Base-by-base conservation (phyloP, 92 coral and sea anemone genomes). In the Epizoanthus ramosus region DNA sequence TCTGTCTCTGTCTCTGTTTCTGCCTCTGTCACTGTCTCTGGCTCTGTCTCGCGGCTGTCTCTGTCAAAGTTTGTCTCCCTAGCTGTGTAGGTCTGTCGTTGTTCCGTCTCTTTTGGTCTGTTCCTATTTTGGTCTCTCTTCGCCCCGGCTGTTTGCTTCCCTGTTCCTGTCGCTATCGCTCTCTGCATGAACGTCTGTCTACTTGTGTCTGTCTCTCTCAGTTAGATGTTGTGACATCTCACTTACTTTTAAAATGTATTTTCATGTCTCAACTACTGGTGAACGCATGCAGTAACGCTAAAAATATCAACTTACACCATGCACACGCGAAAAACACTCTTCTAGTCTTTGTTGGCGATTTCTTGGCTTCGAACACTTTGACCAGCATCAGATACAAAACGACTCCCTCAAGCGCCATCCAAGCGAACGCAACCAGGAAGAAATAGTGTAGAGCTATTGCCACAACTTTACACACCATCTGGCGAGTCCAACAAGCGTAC, bases 381-480 rank as follows among this genome's bases (percentile, higher is more conserved):
- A 96, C 98, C 37, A 95, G 89, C 91, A 95, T 87, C 83, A 95
- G 85, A 70, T 95, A 95, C 35, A 95, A 84, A 83, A 95, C 92
- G 25, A 95, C 98, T 35, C 98, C 98, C 72, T 95, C 98, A 0
- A 94, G 89, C 0, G 98, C 98, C 98, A 95, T 95, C 98, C 98
- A 95, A 21, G 89, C 86, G 70, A 95, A 95, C 61, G 98, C 91
- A 15, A 95, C 95, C 63, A 95, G 89, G 85, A 95, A 92, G 23
- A 93, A 79, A 74, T 95, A 95, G 63, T 95, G 98, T 0, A 95
- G 87, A 52, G 88, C 90, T 64, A 86, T 92, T 8, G 98, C 96
- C 58, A 95, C 90, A 1, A 93, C 85, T 66, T 93, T 91, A 37
- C 98, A 95, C 41, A 88, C 94, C 23, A 85, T 31, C 98, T 95